Base-by-base conservation (phyloP, 2,113 vertebrate species). In the Lonchura striata region DNA sequence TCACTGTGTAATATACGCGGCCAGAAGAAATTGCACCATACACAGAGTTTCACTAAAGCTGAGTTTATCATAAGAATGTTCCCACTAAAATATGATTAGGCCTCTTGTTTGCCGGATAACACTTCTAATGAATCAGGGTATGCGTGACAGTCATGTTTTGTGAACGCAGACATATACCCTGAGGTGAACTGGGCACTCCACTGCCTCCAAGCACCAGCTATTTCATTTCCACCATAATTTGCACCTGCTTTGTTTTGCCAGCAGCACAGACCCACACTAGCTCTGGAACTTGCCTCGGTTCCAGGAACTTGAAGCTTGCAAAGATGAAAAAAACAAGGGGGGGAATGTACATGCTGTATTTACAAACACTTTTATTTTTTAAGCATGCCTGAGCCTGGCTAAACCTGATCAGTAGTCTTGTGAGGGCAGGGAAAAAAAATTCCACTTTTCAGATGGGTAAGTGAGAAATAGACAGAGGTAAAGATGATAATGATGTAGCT, bases 211-310 rank as follows among this genome's bases (percentile, higher is more conserved):
- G 97, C 92, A 57, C 96, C 96, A 98, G 97, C 96, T 97, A 97
- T 97, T 98, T 96, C 94, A 96, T 95, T 98, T 97, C 95, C 97
- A 97, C 98, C 92, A 3, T 98, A 98, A 98, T 98, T 98, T 98
- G 97, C 97, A 98, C 97, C 97, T 98, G 98, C 96, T 97, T 98
- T 98, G 97, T 98, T 98, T 98, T 98, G 98, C 97, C 98, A 98
- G 98, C 98, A 98, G 96, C 90, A 93, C 95, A 97, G 98, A 98
- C 96, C 90, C 97, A 97, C 95, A 97, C 97, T 97, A 98, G 97
- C 95, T 97, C 86, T 95, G 95, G 88, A 97, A 97, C 94, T 94
- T 41, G 92, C 92, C 85, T 95, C 79, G 3, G 60, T 96, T 96
- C 95, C 93, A 97, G 93, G 85, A 96, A 96, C 95, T 68, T 41